Evolutionary conservation across 2,888 invertebrate species (phyloP).

Genomic region (Mythimna impura): DNA sequence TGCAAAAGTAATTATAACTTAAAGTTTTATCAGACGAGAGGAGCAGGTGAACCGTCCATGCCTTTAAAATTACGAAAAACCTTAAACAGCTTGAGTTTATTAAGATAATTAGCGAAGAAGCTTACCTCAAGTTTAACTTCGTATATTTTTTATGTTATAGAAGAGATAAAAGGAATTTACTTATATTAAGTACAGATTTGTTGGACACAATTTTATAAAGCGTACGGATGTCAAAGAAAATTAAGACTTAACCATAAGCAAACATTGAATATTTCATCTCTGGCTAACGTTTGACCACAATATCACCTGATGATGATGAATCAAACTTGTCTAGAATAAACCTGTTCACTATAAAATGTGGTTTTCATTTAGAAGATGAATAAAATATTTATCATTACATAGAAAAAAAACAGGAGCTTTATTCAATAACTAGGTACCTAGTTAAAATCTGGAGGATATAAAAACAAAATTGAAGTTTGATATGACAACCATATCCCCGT

Average conservation of each 20-base stretch:
- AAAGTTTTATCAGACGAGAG: constrained; percentile 24
- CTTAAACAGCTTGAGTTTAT: constrained; percentile 43
- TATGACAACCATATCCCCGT: constrained; percentile 20
- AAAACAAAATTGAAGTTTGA: constrained; percentile 8
- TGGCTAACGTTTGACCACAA: not conserved
- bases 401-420: too few relatives aligned
- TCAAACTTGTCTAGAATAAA: not conserved
- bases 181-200: constrained; percentile 10
- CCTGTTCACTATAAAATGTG: not conserved
- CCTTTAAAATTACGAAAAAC: constrained; percentile 3
- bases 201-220: too few relatives aligned
- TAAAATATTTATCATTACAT: too few relatives aligned
- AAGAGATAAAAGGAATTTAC: constrained; percentile 3
- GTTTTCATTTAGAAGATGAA: not conserved
- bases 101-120: constrained; percentile 32
- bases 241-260: not conserved
- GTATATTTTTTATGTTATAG: constrained; percentile 30
- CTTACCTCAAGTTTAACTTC: constrained; percentile 1
- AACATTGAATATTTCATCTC: not conserved
- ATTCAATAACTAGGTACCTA: too few relatives aligned
- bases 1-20: constrained; percentile 40
- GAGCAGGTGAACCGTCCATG: constrained; percentile 36
- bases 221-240: not conserved
- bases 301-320: not conserved
- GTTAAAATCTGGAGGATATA: not conserved